Evolutionary conservation across 1,140 invertebrate genomes (phyloP).

Genomic region (Magallana ariakensis): DNA sequence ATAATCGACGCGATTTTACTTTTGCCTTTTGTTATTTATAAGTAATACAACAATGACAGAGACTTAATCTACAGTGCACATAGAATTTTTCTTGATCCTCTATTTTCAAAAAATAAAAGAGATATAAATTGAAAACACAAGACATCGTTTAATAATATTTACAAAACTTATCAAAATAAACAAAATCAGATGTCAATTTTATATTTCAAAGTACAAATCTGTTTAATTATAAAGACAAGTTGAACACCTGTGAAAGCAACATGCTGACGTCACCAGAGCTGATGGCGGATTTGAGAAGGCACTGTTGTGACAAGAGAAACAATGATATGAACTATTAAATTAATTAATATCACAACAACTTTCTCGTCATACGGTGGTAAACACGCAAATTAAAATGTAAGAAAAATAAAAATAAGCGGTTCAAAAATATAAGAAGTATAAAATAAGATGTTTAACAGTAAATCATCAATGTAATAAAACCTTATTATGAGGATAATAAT

Average conservation of each 20-base stretch:
- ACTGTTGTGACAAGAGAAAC: slow-evolving; percentile 2
- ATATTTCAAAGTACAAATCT: no score
- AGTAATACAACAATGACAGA: no score
- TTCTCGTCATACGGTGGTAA: not conserved
- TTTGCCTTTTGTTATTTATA: no score
- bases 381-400: not conserved
- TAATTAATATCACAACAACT: not conserved
- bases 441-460: not conserved
- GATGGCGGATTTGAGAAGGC: slow-evolving; percentile 13
- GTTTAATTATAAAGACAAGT: not conserved
- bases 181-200: no score
- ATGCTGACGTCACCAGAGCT: not conserved
- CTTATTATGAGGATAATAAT: no score
- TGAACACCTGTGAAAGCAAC: not conserved
- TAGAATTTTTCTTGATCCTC: no score
- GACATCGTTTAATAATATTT: no score
- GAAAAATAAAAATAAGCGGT: not conserved
- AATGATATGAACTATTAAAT: not conserved
- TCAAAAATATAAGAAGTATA: not conserved
- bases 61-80: no score
- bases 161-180: no score
- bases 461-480: not conserved
- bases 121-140: no score
- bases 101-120: no score
- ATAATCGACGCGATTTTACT: no score